A percentile compares a stretch with the other conserved stretches of the same genome.
phyloP scores from a whole-genome alignment of 2,113 vertebrate species.

The Electrona antarctica region DNA sequence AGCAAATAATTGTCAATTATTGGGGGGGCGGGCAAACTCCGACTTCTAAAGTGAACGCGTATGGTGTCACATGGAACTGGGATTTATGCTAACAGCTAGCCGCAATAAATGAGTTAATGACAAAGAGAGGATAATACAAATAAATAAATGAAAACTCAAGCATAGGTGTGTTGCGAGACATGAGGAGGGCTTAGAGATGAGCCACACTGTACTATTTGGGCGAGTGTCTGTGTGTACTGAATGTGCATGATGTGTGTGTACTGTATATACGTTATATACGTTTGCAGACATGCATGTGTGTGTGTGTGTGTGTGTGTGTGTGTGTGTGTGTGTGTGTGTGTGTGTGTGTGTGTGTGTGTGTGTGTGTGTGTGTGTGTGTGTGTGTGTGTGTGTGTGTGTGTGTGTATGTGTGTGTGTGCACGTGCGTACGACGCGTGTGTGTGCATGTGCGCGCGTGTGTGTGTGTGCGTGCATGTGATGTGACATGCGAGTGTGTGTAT shows the following conservation, averaged over 20 bases:
- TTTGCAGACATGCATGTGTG: constrained; percentile 14
- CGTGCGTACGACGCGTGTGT: neutral
- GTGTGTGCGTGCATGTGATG: neutral
- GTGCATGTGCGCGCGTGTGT: neutral
- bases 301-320: neutral
- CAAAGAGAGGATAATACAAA: neutral
- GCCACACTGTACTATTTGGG: neutral
- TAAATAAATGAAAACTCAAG: neutral
- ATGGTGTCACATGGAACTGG: too few relatives aligned
- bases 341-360: neutral
- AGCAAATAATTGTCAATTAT: too few relatives aligned
- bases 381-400: neutral
- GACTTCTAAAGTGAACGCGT: too few relatives aligned
- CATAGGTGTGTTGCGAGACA: neutral
- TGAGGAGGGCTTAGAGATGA: constrained; percentile 2
- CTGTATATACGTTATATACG: neutral
- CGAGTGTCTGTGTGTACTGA: constrained; percentile 4
- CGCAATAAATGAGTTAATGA: too few relatives aligned
- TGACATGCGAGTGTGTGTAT: neutral
- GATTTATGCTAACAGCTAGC: too few relatives aligned
- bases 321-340: constrained; percentile 1
- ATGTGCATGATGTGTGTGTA: too few relatives aligned
- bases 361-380: constrained; percentile 14
- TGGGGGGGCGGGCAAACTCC: too few relatives aligned
- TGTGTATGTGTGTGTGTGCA: neutral